Conservation (phyloP, 2,888 invertebrate genomes). For the Hirtodrosophila trivittata region DNA sequence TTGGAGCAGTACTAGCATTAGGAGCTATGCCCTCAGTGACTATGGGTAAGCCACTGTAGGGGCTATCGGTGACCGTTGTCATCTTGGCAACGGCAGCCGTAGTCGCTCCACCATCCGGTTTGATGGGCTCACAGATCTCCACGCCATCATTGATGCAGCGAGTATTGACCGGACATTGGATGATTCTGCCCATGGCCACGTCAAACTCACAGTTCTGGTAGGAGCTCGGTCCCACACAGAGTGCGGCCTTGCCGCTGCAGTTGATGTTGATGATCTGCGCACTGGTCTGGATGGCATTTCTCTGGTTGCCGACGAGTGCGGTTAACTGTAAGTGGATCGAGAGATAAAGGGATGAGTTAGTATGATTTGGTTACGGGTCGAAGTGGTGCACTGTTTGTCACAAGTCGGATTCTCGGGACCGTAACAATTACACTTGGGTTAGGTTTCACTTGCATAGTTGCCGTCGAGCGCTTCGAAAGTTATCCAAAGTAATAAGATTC, state of each 20-base stretch:
- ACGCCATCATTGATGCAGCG: constrained; percentile 80
- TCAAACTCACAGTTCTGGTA: constrained; percentile 70
- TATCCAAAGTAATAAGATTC: constrained; percentile 75
- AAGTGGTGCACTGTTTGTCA: constrained; percentile 50
- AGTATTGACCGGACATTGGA: constrained; percentile 64
- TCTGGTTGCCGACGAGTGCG: constrained; percentile 63
- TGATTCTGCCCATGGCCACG: constrained; percentile 58
- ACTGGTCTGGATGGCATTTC: constrained; percentile 41
- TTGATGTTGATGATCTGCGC: constrained; percentile 57
- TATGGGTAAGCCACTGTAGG: constrained; percentile 6
- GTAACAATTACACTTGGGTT: constrained; percentile 54
- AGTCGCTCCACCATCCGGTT: constrained; percentile 34
- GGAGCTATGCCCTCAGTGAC: too few species aligned
- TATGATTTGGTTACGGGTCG: constrained; percentile 18
- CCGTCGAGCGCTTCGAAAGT: constrained; percentile 62
- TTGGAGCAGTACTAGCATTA: constrained; percentile 7
- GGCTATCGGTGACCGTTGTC: constrained; percentile 60
- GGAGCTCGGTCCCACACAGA: constrained; percentile 80
- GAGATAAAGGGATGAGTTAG: constrained; percentile 16
- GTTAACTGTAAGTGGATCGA: constrained; percentile 66
- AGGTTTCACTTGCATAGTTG: constrained; percentile 75
- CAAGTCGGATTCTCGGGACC: constrained; percentile 39
- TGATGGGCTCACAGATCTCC: constrained; percentile 76
- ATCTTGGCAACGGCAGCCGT: constrained; percentile 57
- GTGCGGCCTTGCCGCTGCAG: constrained; percentile 76